phyloP scores from a whole-genome alignment of 2,797 vertebrate genomes.

The Thamnophis elegans region DNA sequence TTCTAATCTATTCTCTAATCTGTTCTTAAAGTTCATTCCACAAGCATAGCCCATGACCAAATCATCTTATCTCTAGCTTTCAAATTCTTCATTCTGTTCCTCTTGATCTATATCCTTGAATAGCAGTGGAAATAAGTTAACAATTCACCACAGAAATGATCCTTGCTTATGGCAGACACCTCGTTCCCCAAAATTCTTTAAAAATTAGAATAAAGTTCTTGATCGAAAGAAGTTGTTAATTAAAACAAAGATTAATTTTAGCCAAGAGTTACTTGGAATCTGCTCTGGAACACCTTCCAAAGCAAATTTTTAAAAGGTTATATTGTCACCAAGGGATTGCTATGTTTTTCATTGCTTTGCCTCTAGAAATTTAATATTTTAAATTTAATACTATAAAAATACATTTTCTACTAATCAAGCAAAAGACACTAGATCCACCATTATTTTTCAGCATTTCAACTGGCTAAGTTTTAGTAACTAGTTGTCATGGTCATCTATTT shows the following conservation, averaged over 20 bases:
- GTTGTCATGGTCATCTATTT: background rate
- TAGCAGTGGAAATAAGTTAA: background rate
- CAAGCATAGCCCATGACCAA: conserved; percentile 13
- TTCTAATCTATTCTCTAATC: conserved; percentile 6
- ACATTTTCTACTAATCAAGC: background rate
- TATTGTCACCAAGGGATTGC: background rate
- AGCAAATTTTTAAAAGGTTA: background rate
- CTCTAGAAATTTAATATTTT: background rate
- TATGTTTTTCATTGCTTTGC: background rate
- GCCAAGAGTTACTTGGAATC: background rate
- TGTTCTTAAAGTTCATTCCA: conserved; percentile 36
- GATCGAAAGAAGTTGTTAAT: background rate
- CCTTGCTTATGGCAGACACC: background rate
- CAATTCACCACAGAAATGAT: background rate
- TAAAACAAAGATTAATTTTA: conserved; percentile 9
- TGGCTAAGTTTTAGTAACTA: background rate
- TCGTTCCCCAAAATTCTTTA: background rate
- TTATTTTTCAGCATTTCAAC: background rate
- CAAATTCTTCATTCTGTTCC: conserved; percentile 18
- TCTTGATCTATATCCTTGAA: conserved; percentile 24
- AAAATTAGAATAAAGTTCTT: conserved; percentile 5
- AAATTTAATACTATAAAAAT: too few relatives aligned
- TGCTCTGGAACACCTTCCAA: background rate
- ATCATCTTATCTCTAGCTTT: conserved; percentile 19
- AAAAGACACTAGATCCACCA: background rate